Percentiles rank a stretch among this genome's conserved stretches.
phyloP scores from a whole-genome alignment of 2,797 vertebrate species.

The Chelidonichthys spinosus region DNA sequence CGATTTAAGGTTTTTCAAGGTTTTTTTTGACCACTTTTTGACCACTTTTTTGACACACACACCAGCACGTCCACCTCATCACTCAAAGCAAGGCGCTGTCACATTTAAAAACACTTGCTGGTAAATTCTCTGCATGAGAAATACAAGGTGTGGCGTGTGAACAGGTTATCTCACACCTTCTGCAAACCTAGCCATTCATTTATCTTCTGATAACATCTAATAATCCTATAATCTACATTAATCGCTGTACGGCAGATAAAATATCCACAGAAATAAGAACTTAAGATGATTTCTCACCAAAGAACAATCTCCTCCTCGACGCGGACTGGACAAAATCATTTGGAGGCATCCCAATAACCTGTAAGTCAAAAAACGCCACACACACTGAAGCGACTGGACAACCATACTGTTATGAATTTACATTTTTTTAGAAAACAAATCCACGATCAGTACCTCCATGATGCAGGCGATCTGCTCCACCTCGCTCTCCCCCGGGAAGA shows the following conservation, averaged over 20 bases:
- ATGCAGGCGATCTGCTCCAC: constrained; percentile 95
- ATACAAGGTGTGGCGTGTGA: too few relatives aligned
- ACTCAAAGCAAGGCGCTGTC: too few relatives aligned
- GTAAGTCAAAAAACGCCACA: constrained; percentile 46
- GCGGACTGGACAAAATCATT: constrained; percentile 90
- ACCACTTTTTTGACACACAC: too few relatives aligned
- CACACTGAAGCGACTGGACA: background rate
- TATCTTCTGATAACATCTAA: background rate
- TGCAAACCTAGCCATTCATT: background rate
- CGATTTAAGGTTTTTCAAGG: too few relatives aligned
- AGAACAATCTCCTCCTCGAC: constrained; percentile 89
- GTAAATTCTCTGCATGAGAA: too few relatives aligned
- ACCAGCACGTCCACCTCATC: too few relatives aligned
- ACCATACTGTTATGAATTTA: background rate
- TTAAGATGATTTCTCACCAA: constrained; percentile 84
- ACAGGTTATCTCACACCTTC: background rate
- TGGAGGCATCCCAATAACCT: constrained; percentile 94
- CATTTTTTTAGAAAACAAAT: background rate
- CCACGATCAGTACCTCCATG: constrained; percentile 88
- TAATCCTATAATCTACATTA: background rate
- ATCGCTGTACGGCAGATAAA: background rate
- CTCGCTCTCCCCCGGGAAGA: constrained; percentile 94
- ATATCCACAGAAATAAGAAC: background rate
- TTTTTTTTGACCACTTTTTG: too few relatives aligned
- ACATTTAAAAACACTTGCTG: too few relatives aligned